These are phyloP conservation scores for Heterocephalus glaber DNA, from an alignment of 2,113 vertebrate species.

Conservation along the genomic window DNA sequence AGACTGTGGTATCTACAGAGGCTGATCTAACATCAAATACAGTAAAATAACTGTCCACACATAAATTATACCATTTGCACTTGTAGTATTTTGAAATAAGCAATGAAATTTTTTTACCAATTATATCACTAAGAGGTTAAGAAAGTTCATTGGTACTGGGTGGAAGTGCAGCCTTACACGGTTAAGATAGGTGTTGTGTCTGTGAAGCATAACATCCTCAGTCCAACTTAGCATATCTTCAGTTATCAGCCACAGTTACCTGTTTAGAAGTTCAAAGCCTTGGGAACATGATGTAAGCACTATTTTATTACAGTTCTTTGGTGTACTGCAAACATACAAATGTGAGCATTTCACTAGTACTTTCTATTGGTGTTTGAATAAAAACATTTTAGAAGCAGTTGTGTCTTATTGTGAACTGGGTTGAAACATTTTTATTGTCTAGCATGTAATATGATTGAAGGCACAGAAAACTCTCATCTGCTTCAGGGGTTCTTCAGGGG, in stretches of 20 bases:
- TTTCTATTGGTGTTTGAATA: neutral
- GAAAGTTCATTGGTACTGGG: neutral
- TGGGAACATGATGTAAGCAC: neutral
- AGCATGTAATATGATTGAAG: neutral
- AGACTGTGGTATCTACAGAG: neutral
- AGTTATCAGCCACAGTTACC: neutral
- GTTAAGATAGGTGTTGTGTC: fast-evolving
- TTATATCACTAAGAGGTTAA: neutral
- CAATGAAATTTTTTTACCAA: neutral
- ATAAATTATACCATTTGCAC: neutral
- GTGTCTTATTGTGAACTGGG: neutral
- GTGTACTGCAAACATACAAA: neutral
- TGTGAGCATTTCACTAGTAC: neutral
- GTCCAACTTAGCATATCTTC: neutral
- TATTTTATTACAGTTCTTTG: neutral
- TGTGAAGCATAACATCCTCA: neutral
- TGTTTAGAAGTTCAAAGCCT: neutral
- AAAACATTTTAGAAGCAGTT: neutral
- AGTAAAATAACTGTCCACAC: neutral
- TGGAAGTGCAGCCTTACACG: neutral
- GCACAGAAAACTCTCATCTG: neutral
- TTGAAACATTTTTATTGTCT: neutral
- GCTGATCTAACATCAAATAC: neutral
- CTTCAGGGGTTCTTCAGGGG: neutral
- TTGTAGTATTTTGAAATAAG: neutral